Base-by-base conservation (phyloP, 2,888 invertebrate species). In the Lasioglossum calceatum region DNA sequence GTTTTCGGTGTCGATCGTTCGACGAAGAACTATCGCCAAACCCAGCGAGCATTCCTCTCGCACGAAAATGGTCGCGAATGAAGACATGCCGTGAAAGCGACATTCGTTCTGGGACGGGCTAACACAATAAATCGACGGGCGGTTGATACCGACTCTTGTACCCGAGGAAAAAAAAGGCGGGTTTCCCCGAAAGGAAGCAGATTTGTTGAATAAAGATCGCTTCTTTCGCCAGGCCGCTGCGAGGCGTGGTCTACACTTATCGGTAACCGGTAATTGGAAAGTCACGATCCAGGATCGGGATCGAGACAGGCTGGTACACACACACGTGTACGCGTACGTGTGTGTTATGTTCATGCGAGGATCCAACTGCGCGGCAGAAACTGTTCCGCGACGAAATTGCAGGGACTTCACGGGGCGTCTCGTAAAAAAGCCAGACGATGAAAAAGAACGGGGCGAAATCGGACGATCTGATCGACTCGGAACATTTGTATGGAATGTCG, bases 401-500 rank as follows among this genome's bases (percentile, higher is more conserved):
- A n/a, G n/a, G 4, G 71, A 36, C 72, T n/a, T 64, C 44, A 44
- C 36, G 44, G 71, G n/a, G 39, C n/a, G 71, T 19, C 10, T 23
- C 58, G 36, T 32, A 77, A 77, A 70, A 54, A 67, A 73, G 23
- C 23, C 39, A 32, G 23, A 54, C 32, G 19, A 44, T n/a, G 75
- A 64, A 71, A 70, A 75, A 64, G 32, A 14, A 32, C 16, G 50
- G 14, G 82, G 36, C 27, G 78, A 79, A 84, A 81, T 19, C 70
- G 84, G 64, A 77, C 89, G 92, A 94, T 94, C 93, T 93, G 93
- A 93, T 93, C 91, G 89, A 78, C 79, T 77, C 86, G 87, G 87
- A 92, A 93, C 93, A 93, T 92, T 93, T 93, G 93, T 93, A 92
- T 85, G 92, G 94, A 93, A 93, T 93, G 94, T 94, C 93, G 92